A percentile compares a stretch with the other conserved stretches of the same genome.
These are phyloP conservation scores for Leptinotarsa lineolata DNA, from an alignment of 1,140 invertebrate species.

Conservation along the genomic window DNA sequence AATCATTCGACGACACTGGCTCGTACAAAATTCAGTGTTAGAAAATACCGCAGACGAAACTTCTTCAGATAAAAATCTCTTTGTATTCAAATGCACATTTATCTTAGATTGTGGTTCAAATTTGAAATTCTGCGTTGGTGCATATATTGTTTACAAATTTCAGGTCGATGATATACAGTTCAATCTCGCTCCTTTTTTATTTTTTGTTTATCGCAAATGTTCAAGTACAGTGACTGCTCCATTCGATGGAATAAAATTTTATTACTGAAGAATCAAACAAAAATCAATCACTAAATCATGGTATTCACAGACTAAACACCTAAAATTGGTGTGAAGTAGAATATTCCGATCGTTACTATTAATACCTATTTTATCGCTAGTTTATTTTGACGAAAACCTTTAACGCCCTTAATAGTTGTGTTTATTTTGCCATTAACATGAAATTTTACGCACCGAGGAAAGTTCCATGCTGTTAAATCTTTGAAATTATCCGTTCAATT, in stretches of 20 bases:
- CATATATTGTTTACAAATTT: slow-evolving; percentile 21
- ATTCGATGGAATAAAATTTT: not conserved
- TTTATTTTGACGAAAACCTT: slow-evolving; percentile 1
- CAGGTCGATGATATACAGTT: slow-evolving; percentile 11
- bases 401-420: not conserved
- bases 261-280: not conserved
- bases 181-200: not conserved
- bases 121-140: slow-evolving; percentile 7
- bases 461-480: no score
- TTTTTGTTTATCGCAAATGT: not conserved
- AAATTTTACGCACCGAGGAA: not conserved
- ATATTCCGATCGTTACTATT: not conserved
- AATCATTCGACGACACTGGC: not conserved
- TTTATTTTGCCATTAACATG: not conserved
- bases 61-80: slow-evolving; percentile 7
- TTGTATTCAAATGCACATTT: slow-evolving; percentile 18
- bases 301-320: slow-evolving; percentile 2
- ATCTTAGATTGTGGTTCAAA: slow-evolving; percentile 17
- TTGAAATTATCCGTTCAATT: no score
- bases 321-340: not conserved
- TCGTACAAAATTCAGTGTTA: slow-evolving; percentile 16
- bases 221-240: not conserved
- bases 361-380: not conserved
- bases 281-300: not conserved
- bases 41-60: slow-evolving; percentile 22